phyloP scores from a whole-genome alignment of 1,140 invertebrate species.

The Drosophila ogumai region DNA sequence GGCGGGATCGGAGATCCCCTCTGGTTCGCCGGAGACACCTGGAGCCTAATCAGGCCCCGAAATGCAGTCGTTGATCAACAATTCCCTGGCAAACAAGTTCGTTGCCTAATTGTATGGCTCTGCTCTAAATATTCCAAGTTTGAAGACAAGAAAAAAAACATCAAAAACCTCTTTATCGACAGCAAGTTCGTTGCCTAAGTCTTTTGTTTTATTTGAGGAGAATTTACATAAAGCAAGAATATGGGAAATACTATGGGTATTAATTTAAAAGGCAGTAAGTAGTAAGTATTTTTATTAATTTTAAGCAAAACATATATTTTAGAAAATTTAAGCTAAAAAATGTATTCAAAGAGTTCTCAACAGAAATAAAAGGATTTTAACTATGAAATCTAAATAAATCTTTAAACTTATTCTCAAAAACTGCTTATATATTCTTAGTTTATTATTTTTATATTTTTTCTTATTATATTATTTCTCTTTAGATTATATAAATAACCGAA shows the following conservation, averaged over 20 bases:
- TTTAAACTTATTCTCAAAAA: too few relatives aligned
- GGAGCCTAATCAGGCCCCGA: conserved; percentile 38
- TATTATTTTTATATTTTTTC: too few relatives aligned
- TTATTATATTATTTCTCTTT: too few relatives aligned
- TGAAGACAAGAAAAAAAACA: conserved; percentile 6
- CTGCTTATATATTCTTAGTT: too few relatives aligned
- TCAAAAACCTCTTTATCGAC: conserved; percentile 31
- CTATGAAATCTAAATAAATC: too few relatives aligned
- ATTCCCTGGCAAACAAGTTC: conserved; percentile 62
- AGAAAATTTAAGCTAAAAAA: too few relatives aligned
- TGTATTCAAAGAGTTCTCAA: too few relatives aligned
- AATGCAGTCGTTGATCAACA: conserved; percentile 43
- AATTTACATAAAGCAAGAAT: neutral
- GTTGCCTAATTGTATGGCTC: conserved; percentile 62
- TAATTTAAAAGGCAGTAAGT: neutral
- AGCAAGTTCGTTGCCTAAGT: conserved; percentile 62
- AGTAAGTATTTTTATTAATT: too few relatives aligned
- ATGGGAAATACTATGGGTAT: neutral
- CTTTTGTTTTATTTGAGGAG: conserved; percentile 32
- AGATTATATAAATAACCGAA: too few relatives aligned
- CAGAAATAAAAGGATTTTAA: too few relatives aligned
- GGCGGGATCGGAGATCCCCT: conserved; percentile 65
- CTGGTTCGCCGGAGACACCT: conserved; percentile 15
- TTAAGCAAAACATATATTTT: too few relatives aligned
- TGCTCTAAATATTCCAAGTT: conserved; percentile 48